A percentile compares a stretch with the other conserved stretches of the same genome.
Evolutionary conservation across 2,888 invertebrate species (phyloP).

Genomic region (Liposcelis brunnea): DNA sequence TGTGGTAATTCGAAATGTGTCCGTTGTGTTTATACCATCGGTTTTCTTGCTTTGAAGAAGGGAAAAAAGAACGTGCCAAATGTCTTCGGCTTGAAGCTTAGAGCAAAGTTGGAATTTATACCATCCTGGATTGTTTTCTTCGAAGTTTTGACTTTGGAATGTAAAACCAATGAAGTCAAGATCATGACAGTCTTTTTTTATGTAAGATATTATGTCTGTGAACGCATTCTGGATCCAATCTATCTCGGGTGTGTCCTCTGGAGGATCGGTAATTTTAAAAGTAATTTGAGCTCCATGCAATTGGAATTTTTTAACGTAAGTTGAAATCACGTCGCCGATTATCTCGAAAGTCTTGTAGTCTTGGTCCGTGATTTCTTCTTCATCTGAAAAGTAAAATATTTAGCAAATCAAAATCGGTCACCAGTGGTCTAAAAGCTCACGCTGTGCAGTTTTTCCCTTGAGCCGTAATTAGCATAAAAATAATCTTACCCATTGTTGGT

Average conservation of each 20-base stretch:
- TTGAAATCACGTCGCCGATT: too few relatives aligned
- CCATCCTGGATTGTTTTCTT: not conserved
- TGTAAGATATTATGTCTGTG: slow-evolving; percentile 11
- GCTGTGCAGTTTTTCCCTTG: too few relatives aligned
- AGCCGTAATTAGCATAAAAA: too few relatives aligned
- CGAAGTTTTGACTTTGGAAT: not conserved
- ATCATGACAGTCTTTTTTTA: not conserved
- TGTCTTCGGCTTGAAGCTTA: not conserved
- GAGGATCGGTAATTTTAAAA: slow-evolving; percentile 12
- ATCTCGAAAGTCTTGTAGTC: too few relatives aligned
- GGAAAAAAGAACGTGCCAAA: not conserved
- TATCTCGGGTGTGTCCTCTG: not conserved
- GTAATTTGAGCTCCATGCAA: not conserved
- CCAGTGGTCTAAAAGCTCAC: too few relatives aligned
- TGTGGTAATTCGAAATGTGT: slow-evolving; percentile 11
- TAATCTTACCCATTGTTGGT: too few relatives aligned
- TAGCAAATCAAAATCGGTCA: too few relatives aligned
- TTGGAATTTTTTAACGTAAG: not conserved
- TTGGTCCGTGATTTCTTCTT: too few relatives aligned
- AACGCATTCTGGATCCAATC: slow-evolving; percentile 7
- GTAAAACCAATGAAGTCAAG: slow-evolving; percentile 10
- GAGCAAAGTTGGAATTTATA: not conserved
- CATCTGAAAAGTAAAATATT: too few relatives aligned
- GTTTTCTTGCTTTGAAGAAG: not conserved
- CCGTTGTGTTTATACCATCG: slow-evolving; percentile 3